Conservation (phyloP, 2,888 invertebrate genomes). For the Schizotus pectinicornis region DNA sequence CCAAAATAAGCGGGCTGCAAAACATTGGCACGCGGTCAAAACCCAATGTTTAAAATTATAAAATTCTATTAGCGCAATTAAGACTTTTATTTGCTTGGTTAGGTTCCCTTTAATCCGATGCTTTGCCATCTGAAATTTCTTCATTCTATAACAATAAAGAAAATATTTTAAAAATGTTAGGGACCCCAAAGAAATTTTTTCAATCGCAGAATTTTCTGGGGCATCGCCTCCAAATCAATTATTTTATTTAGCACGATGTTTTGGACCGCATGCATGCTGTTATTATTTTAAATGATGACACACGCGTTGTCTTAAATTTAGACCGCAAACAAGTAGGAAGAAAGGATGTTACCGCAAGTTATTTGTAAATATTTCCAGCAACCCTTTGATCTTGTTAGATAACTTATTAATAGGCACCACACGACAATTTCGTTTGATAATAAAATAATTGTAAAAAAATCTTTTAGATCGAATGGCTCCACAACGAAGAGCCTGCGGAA, state of each 20-base stretch:
- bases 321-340: neutral
- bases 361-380: neutral
- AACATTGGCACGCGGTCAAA: constrained; percentile 18
- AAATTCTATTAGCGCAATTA: constrained; percentile 3
- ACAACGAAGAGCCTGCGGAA: constrained; percentile 78
- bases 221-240: too few relatives aligned
- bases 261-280: neutral
- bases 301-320: constrained; percentile 8
- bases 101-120: too few relatives aligned
- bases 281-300: constrained; percentile 16
- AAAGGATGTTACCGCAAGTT: neutral
- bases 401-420: neutral
- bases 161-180: too few relatives aligned
- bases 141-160: too few relatives aligned
- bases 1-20: constrained; percentile 7
- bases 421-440: neutral
- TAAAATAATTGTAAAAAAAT: neutral
- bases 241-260: too few relatives aligned
- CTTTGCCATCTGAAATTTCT: too few relatives aligned
- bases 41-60: neutral
- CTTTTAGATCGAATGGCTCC: constrained; percentile 82
- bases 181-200: too few relatives aligned
- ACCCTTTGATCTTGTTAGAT: too few relatives aligned
- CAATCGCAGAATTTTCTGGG: too few relatives aligned
- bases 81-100: constrained; percentile 8